Conservation (phyloP, 2,113 vertebrate genomes). For the Electrona antarctica region DNA sequence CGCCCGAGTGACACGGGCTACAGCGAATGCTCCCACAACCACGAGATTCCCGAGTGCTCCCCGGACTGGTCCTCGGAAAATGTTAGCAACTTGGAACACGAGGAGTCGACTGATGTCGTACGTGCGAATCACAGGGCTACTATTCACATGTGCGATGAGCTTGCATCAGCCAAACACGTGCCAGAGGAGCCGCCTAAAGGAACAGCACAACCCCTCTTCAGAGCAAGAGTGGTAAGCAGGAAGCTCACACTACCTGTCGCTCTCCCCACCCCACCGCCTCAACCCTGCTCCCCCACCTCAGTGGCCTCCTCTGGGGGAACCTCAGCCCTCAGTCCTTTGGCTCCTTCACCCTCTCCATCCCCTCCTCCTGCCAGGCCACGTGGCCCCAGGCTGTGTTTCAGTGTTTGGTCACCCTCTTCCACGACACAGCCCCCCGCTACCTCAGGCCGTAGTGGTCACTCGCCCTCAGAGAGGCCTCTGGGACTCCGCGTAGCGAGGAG, state of each 20-base stretch:
- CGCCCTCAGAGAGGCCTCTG: slow-evolving; percentile 58
- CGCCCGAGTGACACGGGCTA: slow-evolving; percentile 68
- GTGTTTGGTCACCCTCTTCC: slow-evolving; percentile 77
- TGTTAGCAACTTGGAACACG: slow-evolving; percentile 76
- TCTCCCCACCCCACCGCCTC: slow-evolving; percentile 61
- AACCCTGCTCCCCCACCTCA: slow-evolving; percentile 73
- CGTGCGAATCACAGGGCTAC: slow-evolving; percentile 53
- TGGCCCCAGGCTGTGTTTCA: slow-evolving; percentile 83
- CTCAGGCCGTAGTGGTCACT: slow-evolving; percentile 56
- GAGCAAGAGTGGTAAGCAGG: slow-evolving; percentile 70
- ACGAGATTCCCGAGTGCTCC: slow-evolving; percentile 75
- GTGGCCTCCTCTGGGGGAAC: slow-evolving; percentile 70
- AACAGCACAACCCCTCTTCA: slow-evolving; percentile 65
- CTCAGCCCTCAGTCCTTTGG: slow-evolving; percentile 64
- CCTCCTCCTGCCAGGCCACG: slow-evolving; percentile 67
- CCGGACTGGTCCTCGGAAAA: slow-evolving; percentile 82
- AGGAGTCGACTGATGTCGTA: slow-evolving; percentile 67
- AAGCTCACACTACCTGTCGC: slow-evolving; percentile 70
- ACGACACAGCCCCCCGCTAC: slow-evolving; percentile 68
- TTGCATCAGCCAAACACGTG: slow-evolving; percentile 72
- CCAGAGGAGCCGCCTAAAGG: slow-evolving; percentile 68
- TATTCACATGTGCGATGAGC: slow-evolving; percentile 70
- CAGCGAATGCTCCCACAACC: slow-evolving; percentile 75
- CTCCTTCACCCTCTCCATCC: slow-evolving; percentile 58
- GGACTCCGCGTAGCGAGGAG: slow-evolving; percentile 56